Evolutionary conservation across 1,140 invertebrate genomes (phyloP).

Genomic region (Oryctes rhinoceros): DNA sequence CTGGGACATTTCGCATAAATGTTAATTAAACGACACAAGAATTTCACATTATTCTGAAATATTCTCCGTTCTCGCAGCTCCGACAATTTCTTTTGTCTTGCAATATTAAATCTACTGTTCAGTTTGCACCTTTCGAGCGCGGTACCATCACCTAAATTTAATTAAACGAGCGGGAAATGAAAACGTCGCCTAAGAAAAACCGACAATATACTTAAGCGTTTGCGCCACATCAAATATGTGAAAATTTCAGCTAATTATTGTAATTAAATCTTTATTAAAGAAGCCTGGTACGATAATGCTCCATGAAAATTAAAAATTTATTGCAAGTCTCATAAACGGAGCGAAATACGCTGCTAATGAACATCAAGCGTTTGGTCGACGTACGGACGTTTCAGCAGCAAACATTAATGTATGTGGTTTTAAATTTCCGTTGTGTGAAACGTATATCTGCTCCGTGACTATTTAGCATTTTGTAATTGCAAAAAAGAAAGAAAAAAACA

Average conservation of each 20-base stretch:
- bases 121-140: conserved; percentile 88
- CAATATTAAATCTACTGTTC: conserved; percentile 70
- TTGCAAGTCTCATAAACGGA: conserved; percentile 12
- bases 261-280: conserved; percentile 34
- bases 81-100: not conserved
- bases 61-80: no score
- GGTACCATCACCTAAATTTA: not conserved
- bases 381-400: not conserved
- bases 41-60: no score
- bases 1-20: no score
- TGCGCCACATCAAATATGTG: conserved; percentile 25
- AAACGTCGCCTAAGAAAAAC: not conserved
- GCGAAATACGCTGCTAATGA: conserved; percentile 11
- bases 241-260: conserved; percentile 26
- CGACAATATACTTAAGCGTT: not conserved
- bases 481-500: not conserved
- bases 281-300: not conserved
- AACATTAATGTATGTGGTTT: conserved; percentile 19
- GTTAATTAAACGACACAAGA: no score
- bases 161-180: not conserved
- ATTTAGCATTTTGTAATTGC: not conserved
- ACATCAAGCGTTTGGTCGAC: not conserved
- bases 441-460: not conserved
- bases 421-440: not conserved
- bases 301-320: conserved; percentile 30